Base-by-base conservation (phyloP, 2,888 invertebrate genomes). In the Syritta pipiens region DNA sequence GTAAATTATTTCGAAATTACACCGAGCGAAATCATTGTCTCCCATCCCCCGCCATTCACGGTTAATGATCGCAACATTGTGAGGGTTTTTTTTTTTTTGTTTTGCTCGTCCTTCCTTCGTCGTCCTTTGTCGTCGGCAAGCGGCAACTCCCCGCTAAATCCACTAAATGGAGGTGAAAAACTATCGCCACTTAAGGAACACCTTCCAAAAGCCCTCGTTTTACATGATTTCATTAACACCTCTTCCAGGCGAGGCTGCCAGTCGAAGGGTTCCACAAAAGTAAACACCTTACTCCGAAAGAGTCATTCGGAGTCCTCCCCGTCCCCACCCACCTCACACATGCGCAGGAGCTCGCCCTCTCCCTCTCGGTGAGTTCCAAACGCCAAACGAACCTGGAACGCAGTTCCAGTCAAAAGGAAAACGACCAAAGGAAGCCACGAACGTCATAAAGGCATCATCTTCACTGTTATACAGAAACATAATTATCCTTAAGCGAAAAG, bases 381-480 rank as follows among this genome's bases (percentile, higher is more conserved):
- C 26, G 40, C 30, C 57, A 68, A 30, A 60, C 32, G 35, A 32
- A 51, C 59, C 51, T 60, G 55, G 42, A 60, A 60, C 1, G 19
- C 20, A 5, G 1, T 69, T 60, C 59, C 49, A 59, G 37, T 17
- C 10, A 19, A 37, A 49, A 42, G 32, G 24, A 46, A 20, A 6
- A 46, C 44, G 10, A 14, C 49, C 9, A 49, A 20, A n/a, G 28
- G 28, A 22, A 44, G 20, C 35, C 5, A 60, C 62, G 19, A 67
- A 68, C 74, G 79, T 79, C 79, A 74, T 49, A 46, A 32, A 62
- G 67, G 32, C 55, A 74, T 62, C 65, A 55, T 67, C 74, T 62
- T 65, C 62, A 79, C 79, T 79, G 79, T 74, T 79, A 74, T 79
- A 79, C 79, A 55, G 74, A 79, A 79, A 74, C 57, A 74, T 42